Percentiles rank a stretch among this genome's conserved stretches.
These are phyloP conservation scores for Sarcophaga variegata DNA, from an alignment of 2,888 invertebrate genomes.

Conservation along the genomic window DNA sequence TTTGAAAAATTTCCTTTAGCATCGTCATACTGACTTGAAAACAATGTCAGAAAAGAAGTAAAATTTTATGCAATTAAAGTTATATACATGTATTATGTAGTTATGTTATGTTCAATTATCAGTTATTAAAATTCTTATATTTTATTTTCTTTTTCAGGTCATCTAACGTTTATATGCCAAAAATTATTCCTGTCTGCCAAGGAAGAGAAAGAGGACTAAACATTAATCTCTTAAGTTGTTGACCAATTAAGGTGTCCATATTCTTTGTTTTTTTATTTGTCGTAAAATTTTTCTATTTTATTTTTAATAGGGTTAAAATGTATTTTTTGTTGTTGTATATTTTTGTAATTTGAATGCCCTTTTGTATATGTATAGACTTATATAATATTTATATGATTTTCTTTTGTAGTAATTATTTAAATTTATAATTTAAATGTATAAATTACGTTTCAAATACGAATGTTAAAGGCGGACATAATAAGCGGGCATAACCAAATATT, in stretches of 20 bases:
- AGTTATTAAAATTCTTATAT: background rate
- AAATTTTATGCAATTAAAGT: too few species aligned
- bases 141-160: constrained; percentile 72
- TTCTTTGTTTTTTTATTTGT: constrained; percentile 19
- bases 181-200: constrained; percentile 88
- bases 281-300: background rate
- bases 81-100: too few species aligned
- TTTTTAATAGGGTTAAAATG: background rate
- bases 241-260: constrained; percentile 3
- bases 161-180: constrained; percentile 78
- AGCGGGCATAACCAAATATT: too few species aligned
- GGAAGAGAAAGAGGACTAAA: constrained; percentile 85
- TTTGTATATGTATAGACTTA: too few species aligned
- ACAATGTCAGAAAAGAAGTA: too few species aligned
- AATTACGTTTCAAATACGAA: too few species aligned
- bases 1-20: too few species aligned
- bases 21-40: too few species aligned
- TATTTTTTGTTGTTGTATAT: background rate
- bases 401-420: too few species aligned
- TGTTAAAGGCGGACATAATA: too few species aligned
- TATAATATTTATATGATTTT: too few species aligned
- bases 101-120: background rate
- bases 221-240: background rate
- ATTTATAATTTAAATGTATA: too few species aligned
- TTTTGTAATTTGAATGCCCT: background rate